Conservation (phyloP, 2,888 invertebrate genomes). For the Caenorhabditis sp. region DNA sequence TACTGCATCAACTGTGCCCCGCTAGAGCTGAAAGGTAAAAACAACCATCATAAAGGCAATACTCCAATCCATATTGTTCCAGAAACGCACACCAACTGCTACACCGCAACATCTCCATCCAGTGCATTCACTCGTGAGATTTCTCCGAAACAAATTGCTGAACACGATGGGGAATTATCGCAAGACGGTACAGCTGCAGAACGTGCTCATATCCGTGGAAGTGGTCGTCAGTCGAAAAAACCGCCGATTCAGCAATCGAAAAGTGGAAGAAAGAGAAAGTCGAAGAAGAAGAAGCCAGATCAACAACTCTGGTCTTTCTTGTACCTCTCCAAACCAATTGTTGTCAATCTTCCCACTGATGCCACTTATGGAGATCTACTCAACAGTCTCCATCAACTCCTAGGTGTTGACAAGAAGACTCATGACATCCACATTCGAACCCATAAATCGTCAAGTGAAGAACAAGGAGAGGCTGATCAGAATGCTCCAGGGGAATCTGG, state of each 20-base stretch:
- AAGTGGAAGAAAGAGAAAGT: conserved; percentile 10
- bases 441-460: conserved; percentile 52
- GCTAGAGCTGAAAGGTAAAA: background rate
- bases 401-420: conserved; percentile 5
- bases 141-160: conserved; percentile 40
- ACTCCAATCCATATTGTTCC: background rate
- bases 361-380: conserved; percentile 39
- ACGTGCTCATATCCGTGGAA: conserved; percentile 17
- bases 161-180: conserved; percentile 45
- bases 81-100: conserved; percentile 23
- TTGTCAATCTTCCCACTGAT: conserved; percentile 25
- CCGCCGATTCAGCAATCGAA: background rate
- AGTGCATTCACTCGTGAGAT: conserved; percentile 29
- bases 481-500: background rate
- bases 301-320: conserved; percentile 28
- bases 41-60: too few species aligned
- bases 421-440: conserved; percentile 29
- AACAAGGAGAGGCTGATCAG: conserved; percentile 21
- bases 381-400: conserved; percentile 5
- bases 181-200: conserved; percentile 8
- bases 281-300: background rate
- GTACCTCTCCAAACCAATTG: conserved; percentile 14
- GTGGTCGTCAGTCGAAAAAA: conserved; percentile 19
- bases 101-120: conserved; percentile 3
- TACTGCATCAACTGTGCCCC: conserved; percentile 19